Evolutionary conservation across 1,140 invertebrate genomes (phyloP).

Genomic region (Phthorimaea operculella): DNA sequence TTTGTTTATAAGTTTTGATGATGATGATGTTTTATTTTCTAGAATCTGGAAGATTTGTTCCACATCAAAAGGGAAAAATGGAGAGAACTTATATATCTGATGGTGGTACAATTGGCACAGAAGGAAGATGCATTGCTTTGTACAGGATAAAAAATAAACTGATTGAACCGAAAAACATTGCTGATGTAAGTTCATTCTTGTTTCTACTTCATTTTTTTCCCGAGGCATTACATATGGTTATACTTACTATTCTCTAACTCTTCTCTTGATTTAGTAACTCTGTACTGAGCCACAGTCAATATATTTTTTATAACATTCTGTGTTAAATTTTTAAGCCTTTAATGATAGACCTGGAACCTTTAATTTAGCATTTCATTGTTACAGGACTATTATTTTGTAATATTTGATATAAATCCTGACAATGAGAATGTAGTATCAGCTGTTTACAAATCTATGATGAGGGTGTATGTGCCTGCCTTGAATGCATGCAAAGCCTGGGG

Average conservation of each 20-base stretch:
- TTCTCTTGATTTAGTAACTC: too few species aligned
- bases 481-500: constrained; percentile 49
- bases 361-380: constrained; percentile 8
- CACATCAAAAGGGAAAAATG: constrained; percentile 50
- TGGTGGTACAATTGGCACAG: constrained; percentile 37
- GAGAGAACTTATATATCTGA: constrained; percentile 57
- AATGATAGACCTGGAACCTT: too few species aligned
- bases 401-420: constrained; percentile 49
- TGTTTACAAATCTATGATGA: constrained; percentile 43
- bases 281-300: too few species aligned
- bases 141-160: constrained; percentile 56
- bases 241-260: too few species aligned
- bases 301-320: too few species aligned
- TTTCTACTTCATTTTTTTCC: background rate
- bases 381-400: constrained; percentile 48
- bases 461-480: constrained; percentile 44
- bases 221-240: too few species aligned
- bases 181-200: constrained; percentile 37
- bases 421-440: constrained; percentile 55
- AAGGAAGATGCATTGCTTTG: constrained; percentile 46
- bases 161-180: constrained; percentile 51
- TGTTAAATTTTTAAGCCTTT: too few species aligned
- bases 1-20: background rate
- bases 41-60: constrained; percentile 54
- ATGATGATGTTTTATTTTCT: background rate